These are phyloP conservation scores for Ostrea edulis DNA, from an alignment of 1,140 invertebrate genomes.

Conservation along the genomic window DNA sequence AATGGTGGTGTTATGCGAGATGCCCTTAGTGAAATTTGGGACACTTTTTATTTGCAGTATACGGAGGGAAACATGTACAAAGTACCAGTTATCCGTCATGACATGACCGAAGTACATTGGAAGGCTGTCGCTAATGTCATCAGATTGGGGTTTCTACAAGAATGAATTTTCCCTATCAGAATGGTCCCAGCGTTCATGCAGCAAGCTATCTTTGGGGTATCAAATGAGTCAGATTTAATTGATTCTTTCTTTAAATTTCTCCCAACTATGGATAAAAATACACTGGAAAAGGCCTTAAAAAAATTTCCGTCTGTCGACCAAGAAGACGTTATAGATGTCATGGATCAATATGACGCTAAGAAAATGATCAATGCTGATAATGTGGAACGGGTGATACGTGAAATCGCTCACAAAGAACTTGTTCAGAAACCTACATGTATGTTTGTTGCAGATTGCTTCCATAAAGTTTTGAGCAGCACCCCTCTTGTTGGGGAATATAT, in stretches of 20 bases:
- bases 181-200: conserved; percentile 47
- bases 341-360: conserved; percentile 45
- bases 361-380: conserved; percentile 36
- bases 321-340: conserved; percentile 33
- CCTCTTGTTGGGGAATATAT: conserved; percentile 36
- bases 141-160: conserved; percentile 40
- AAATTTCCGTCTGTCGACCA: conserved; percentile 45
- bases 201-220: conserved; percentile 43
- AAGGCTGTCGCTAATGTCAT: conserved; percentile 44
- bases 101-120: conserved; percentile 44
- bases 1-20: conserved; percentile 51
- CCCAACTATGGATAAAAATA: conserved; percentile 18
- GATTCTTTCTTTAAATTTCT: conserved; percentile 51
- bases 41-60: conserved; percentile 49
- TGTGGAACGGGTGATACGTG: conserved; percentile 16
- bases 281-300: conserved; percentile 42
- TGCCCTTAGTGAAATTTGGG: conserved; percentile 51
- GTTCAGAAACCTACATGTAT: conserved; percentile 52
- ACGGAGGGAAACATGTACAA: conserved; percentile 49
- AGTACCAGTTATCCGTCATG: conserved; percentile 47
- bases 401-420: conserved; percentile 50
- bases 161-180: conserved; percentile 48
- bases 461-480: conserved; percentile 37
- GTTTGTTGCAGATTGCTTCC: conserved; percentile 47
- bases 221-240: conserved; percentile 34